A percentile compares a stretch with the other conserved stretches of the same genome.
Evolutionary conservation across 2,888 invertebrate species (phyloP).

Genomic region (Steinernema hermaphroditum): DNA sequence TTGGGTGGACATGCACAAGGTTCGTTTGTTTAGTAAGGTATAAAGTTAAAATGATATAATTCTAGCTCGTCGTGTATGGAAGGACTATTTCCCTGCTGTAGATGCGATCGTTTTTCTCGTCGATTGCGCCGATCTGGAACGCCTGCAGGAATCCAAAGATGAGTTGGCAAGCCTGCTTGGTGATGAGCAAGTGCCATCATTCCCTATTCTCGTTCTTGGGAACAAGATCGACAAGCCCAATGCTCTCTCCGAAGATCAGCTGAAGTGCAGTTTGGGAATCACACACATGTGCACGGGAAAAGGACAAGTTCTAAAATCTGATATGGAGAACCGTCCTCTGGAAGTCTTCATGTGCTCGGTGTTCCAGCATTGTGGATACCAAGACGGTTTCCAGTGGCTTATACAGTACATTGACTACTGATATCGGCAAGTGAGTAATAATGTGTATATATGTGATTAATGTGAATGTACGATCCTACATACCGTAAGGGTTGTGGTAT

Average conservation of each 20-base stretch:
- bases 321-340: slow-evolving; percentile 89
- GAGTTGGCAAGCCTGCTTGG: slow-evolving; percentile 72
- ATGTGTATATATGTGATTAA: no score
- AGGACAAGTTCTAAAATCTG: slow-evolving; percentile 82
- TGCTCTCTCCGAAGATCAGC: slow-evolving; percentile 95
- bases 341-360: slow-evolving; percentile 99
- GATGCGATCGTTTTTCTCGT: slow-evolving; percentile 98
- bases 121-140: slow-evolving; percentile 87
- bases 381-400: slow-evolving; percentile 99
- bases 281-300: slow-evolving; percentile 96
- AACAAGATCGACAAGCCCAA: slow-evolving; percentile 98
- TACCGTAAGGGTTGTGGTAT: no score
- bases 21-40: no score
- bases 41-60: no score
- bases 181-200: slow-evolving; percentile 92
- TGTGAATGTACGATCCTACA: no score
- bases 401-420: slow-evolving; percentile 86
- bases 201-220: slow-evolving; percentile 94
- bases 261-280: slow-evolving; percentile 86
- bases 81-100: slow-evolving; percentile 98
- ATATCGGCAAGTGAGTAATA: no score
- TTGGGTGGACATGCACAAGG: slow-evolving; percentile 95
- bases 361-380: slow-evolving; percentile 96
- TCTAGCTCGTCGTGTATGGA: slow-evolving; percentile 98
- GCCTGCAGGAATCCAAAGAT: slow-evolving; percentile 81